Conservation (phyloP, 1,140 invertebrate genomes). For the Rhagoletis pomonella region DNA sequence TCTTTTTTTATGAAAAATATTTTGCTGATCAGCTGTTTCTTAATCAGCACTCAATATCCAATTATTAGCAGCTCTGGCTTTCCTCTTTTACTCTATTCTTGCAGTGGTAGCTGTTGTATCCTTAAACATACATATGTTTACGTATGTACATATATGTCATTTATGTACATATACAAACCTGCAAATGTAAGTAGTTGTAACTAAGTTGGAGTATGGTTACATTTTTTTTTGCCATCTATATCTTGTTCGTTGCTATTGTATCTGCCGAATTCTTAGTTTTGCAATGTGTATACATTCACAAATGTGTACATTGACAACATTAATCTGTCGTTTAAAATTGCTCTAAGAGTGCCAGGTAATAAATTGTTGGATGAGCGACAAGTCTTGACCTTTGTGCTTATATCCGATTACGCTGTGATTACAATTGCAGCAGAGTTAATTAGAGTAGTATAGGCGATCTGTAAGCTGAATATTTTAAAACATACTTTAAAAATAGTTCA, state of each 20-base stretch:
- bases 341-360: too few species aligned
- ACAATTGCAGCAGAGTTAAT: too few species aligned
- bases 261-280: not conserved
- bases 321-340: too few species aligned
- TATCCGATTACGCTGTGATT: not conserved
- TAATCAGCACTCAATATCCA: not conserved
- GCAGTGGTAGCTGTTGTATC: not conserved
- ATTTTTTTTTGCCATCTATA: not conserved
- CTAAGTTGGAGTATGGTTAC: not conserved
- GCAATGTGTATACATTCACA: not conserved
- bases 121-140: not conserved
- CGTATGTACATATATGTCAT: too few species aligned
- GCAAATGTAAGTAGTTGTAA: too few species aligned
- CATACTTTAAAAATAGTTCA: too few species aligned
- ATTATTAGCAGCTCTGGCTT: not conserved
- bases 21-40: conserved; percentile 41
- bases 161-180: not conserved
- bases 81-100: not conserved
- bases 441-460: too few species aligned
- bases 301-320: not conserved
- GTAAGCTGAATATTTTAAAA: too few species aligned
- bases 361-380: not conserved
- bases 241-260: not conserved
- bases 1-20: not conserved
- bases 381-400: conserved; percentile 12